Evolutionary conservation across 2,888 invertebrate genomes (phyloP).

Genomic region (Drosophila mercatorum): DNA sequence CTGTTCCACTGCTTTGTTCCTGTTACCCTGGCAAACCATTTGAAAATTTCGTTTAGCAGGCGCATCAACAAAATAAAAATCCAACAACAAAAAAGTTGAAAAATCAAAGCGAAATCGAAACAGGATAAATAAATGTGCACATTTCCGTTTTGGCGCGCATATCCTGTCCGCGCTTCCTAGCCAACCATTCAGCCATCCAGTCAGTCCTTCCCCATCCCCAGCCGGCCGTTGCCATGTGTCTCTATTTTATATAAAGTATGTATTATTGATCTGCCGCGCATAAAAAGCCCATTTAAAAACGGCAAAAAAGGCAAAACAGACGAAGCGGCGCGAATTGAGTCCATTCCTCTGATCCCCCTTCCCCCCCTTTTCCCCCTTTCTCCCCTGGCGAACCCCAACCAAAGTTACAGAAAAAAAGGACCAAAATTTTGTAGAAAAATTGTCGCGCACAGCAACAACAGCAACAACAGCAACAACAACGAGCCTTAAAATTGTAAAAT

Average conservation of each 20-base stretch:
- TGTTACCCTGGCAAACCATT: slow-evolving; percentile 71
- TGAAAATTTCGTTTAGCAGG: slow-evolving; percentile 78
- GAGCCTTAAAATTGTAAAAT: slow-evolving; percentile 75
- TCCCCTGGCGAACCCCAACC: background rate
- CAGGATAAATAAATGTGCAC: slow-evolving; percentile 82
- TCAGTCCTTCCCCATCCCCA: background rate
- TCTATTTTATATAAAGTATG: slow-evolving; percentile 69
- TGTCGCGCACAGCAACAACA: slow-evolving; percentile 50
- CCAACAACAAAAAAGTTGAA: slow-evolving; percentile 45
- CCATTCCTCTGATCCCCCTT: slow-evolving; percentile 14
- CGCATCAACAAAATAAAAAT: slow-evolving; percentile 25
- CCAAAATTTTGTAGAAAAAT: slow-evolving; percentile 74
- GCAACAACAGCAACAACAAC: slow-evolving; percentile 19
- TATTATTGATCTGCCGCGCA: slow-evolving; percentile 81
- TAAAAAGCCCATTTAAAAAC: slow-evolving; percentile 80
- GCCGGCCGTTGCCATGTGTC: slow-evolving; percentile 17
- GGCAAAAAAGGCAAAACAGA: slow-evolving; percentile 52
- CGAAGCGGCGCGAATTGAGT: slow-evolving; percentile 60
- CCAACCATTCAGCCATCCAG: slow-evolving; percentile 25
- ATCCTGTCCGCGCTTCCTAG: slow-evolving; percentile 76
- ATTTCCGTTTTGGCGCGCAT: slow-evolving; percentile 77
- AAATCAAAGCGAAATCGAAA: slow-evolving; percentile 81
- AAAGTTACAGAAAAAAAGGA: slow-evolving; percentile 27
- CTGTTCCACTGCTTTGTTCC: slow-evolving; percentile 14
- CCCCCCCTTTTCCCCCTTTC: background rate